These are phyloP conservation scores for Indri indri DNA, from an alignment of 2,113 vertebrate species.

Conservation along the genomic window DNA sequence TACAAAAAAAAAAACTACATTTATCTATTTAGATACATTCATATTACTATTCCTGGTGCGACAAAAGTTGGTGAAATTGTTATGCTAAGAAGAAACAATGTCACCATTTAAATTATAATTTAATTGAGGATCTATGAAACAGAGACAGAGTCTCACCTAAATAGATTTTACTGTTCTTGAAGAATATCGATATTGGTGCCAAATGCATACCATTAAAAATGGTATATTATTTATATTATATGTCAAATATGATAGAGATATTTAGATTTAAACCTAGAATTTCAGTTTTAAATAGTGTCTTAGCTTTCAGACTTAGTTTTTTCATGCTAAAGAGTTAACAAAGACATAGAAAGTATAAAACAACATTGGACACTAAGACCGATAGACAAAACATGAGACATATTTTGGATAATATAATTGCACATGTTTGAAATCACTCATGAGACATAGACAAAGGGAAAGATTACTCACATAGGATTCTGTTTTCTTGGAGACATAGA, in stretches of 20 bases:
- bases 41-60: conserved; percentile 15
- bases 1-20: fast-evolving
- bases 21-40: conserved; percentile 48
- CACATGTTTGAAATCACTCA: neutral
- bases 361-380: neutral
- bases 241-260: neutral
- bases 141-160: neutral
- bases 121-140: neutral
- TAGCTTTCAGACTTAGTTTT: neutral
- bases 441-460: neutral
- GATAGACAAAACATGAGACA: neutral
- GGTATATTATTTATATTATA: neutral
- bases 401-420: neutral
- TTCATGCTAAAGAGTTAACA: neutral
- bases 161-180: neutral
- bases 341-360: neutral
- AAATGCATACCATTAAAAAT: neutral
- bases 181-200: neutral
- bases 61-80: neutral
- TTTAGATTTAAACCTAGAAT: neutral
- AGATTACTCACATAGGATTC: neutral
- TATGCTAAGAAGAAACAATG: conserved; percentile 35
- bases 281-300: neutral
- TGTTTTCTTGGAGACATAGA: neutral
- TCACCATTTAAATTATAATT: conserved; percentile 24